Percentiles rank a stretch among this genome's conserved stretches.
Conservation (phyloP, 1,140 invertebrate species). For the Oncopeltus fasciatus region DNA sequence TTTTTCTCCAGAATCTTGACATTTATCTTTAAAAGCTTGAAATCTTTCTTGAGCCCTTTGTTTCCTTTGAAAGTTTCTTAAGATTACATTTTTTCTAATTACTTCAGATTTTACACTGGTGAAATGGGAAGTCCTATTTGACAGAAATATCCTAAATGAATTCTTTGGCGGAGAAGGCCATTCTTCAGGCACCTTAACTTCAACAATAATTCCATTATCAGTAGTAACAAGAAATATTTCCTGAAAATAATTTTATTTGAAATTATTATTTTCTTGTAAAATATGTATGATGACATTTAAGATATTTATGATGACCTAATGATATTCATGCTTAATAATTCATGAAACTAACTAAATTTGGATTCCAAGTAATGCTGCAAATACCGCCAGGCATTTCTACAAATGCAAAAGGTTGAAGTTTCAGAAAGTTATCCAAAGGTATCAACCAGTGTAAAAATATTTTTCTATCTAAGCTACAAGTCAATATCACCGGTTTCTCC, state of each 20-base stretch:
- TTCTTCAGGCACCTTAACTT: not conserved
- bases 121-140: not conserved
- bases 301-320: too few relatives aligned
- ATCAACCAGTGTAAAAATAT: conserved; percentile 48
- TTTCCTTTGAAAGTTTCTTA: not conserved
- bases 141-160: not conserved
- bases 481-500: conserved; percentile 39
- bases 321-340: too few relatives aligned
- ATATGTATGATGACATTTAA: too few relatives aligned
- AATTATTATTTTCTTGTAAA: not conserved
- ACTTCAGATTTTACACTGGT: not conserved
- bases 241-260: not conserved
- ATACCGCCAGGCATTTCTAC: conserved; percentile 42
- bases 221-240: not conserved
- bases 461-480: conserved; percentile 45
- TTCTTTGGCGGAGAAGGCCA: not conserved
- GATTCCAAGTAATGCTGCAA: conserved; percentile 47
- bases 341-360: not conserved
- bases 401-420: conserved; percentile 46
- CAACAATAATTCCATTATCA: not conserved
- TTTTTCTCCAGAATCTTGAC: too few relatives aligned
- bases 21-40: too few relatives aligned
- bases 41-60: not conserved
- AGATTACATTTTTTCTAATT: not conserved
- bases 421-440: conserved; percentile 14